Base-by-base conservation (phyloP, 2,113 vertebrate genomes). In the Oncorhynchus keta region DNA sequence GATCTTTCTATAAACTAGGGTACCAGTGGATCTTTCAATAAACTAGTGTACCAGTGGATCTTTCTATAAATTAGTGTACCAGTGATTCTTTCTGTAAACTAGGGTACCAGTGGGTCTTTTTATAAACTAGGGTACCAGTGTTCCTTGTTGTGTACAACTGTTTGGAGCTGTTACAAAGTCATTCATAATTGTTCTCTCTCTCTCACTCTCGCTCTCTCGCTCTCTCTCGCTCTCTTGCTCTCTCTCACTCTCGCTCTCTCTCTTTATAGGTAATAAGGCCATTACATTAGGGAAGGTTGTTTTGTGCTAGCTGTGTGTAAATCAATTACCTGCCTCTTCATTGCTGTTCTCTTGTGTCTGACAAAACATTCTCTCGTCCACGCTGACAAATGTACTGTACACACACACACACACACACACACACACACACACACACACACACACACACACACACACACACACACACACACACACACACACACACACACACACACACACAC, bases 211-310 rank as follows among this genome's bases (percentile, higher is more conserved):
- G 9, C 30, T 20, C 66, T 18, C 30, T 68, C 26, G 20, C 67
- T 20, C 32, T 24, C 68, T 48, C 68, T 5, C 39, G 49, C 68
- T 49, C 68, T 49, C 68, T 4, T 11, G 24, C 67, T 68, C 68
- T 48, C 35, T 48, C 68, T 48, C 68, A 14, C 68, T n/a, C 32
- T 69, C 35, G 12, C 18, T n/a, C 20, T 22, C n/a, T 49, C 51
- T 81, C 72, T 85, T 85, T 77, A 81, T 64, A 83, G 74, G 73
- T 79, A 84, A 81, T 81, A 84, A 85, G 76, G 64, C 28, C 48
- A 1, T 22, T 55, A 74, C 67, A 82, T 75, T 73, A 76, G 65
- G 62, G 78, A 81, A 55, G 67, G 49, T 48, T 80, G 30, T 22
- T 14, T 61, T 66, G 68, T 67, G 28, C 70, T 74, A 76, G 69